These are phyloP conservation scores for Speoplatyrhinus poulsoni DNA, from an alignment of 2,113 vertebrate species.

Conservation along the genomic window DNA sequence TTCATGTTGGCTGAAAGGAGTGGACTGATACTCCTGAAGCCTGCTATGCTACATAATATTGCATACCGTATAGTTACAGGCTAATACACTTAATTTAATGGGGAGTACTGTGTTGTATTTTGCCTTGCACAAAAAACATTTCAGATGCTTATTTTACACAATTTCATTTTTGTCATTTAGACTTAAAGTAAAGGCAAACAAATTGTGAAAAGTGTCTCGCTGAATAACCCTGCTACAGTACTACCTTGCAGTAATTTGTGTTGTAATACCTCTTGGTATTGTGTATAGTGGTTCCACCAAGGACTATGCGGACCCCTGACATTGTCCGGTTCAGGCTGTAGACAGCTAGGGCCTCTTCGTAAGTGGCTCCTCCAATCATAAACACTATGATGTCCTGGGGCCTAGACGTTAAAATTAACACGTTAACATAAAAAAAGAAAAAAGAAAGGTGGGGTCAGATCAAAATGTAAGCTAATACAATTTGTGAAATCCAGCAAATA, in stretches of 20 bases:
- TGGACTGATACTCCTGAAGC: too few species aligned
- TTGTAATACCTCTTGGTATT: slow-evolving; percentile 87
- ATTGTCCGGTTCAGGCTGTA: slow-evolving; percentile 91
- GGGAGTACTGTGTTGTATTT: neutral
- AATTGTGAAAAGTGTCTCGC: too few species aligned
- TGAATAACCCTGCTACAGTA: too few species aligned
- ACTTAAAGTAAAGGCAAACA: too few species aligned
- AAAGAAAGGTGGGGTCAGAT: slow-evolving; percentile 2
- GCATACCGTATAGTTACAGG: too few species aligned
- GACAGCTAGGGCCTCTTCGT: slow-evolving; percentile 88
- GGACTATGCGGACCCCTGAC: slow-evolving; percentile 87
- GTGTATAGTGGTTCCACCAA: slow-evolving; percentile 90
- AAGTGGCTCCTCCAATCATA: slow-evolving; percentile 91
- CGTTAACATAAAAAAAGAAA: too few species aligned
- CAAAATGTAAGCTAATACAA: neutral
- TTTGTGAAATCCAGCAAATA: too few species aligned
- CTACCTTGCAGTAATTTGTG: neutral
- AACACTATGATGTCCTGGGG: slow-evolving; percentile 94
- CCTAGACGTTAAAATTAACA: slow-evolving; percentile 71
- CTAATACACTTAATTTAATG: too few species aligned
- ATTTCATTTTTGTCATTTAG: too few species aligned
- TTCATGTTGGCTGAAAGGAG: too few species aligned
- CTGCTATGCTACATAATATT: too few species aligned
- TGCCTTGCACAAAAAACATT: neutral
- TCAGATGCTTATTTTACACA: neutral